phyloP scores from a whole-genome alignment of 2,113 vertebrate genomes.

The Irena cyanogastra region DNA sequence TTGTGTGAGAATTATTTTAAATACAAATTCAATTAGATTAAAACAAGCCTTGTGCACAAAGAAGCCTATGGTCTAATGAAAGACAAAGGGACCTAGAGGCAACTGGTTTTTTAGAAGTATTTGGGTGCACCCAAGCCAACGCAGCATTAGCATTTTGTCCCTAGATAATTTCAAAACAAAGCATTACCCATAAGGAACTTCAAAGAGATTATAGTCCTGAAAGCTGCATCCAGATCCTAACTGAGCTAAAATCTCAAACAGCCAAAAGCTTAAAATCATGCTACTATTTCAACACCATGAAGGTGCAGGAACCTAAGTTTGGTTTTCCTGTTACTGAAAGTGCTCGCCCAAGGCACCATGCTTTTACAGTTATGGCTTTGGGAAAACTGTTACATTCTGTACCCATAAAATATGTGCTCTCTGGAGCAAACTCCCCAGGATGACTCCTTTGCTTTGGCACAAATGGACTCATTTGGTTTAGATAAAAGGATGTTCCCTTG shows the following conservation, averaged over 20 bases:
- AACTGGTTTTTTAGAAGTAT: not conserved
- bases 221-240: not conserved
- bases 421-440: conserved; percentile 60
- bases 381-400: conserved; percentile 33
- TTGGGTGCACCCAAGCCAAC: not conserved
- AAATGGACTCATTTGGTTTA: conserved; percentile 49
- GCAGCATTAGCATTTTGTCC: not conserved
- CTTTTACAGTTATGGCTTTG: conserved; percentile 1
- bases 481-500: conserved; percentile 65
- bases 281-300: not conserved
- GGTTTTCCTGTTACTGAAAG: conserved; percentile 4
- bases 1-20: not conserved
- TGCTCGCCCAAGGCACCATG: not conserved
- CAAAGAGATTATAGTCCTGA: not conserved
- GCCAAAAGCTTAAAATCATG: not conserved
- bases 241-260: not conserved
- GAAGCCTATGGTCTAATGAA: not conserved
- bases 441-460: conserved; percentile 51
- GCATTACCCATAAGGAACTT: not conserved
- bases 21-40: not conserved
- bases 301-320: not conserved
- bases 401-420: conserved; percentile 39
- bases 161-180: not conserved
- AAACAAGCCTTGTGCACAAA: not conserved
- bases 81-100: not conserved